These are phyloP conservation scores for Paguma larvata DNA, from an alignment of 2,797 vertebrate genomes.

Conservation along the genomic window DNA sequence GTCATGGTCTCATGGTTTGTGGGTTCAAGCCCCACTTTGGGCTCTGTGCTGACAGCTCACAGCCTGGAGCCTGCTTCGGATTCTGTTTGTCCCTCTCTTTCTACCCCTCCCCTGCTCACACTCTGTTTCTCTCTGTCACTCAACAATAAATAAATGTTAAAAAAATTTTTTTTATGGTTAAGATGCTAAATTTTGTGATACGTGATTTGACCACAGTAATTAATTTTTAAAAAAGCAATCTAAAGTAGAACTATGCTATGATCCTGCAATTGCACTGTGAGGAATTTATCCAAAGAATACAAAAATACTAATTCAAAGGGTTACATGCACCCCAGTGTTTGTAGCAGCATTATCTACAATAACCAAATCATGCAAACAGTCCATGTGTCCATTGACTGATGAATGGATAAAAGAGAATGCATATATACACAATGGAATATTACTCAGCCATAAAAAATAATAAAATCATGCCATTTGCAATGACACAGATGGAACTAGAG, in stretches of 20 bases:
- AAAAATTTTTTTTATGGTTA: not conserved
- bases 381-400: not conserved
- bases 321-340: not conserved
- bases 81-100: no score
- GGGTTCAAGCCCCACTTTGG: no score
- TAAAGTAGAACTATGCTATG: not conserved
- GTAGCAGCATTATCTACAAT: not conserved
- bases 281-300: not conserved
- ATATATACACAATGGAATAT: not conserved
- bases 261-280: not conserved
- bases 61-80: no score
- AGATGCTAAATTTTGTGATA: conserved; percentile 1
- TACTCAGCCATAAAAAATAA: not conserved
- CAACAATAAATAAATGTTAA: no score
- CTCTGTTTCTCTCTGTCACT: no score
- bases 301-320: not conserved
- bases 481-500: not conserved
- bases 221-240: not conserved
- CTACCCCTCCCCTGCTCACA: no score
- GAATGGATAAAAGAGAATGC: not conserved
- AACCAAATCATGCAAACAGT: not conserved
- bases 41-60: no score
- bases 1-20: no score
- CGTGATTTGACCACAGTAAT: not conserved
- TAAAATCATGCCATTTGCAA: not conserved